Evolutionary conservation across 1,140 invertebrate genomes (phyloP).

Genomic region (Mizuhopecten yessoensis): DNA sequence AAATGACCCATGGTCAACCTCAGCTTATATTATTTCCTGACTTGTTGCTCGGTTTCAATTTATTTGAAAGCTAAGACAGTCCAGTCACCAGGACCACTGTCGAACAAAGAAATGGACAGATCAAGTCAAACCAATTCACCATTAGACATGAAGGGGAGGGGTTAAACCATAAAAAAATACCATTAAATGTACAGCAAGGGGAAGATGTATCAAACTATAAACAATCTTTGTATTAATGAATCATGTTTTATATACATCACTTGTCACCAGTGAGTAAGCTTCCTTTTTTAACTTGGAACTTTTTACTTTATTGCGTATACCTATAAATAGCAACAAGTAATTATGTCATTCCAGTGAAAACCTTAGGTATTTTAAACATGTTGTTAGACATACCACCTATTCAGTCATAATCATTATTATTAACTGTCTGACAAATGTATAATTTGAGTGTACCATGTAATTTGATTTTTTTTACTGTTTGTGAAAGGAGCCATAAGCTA

Average conservation of each 20-base stretch:
- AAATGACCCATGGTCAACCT: background rate
- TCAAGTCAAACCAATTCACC: background rate
- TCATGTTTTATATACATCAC: no score
- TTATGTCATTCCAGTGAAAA: background rate
- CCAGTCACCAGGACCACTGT: no score
- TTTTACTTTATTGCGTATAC: background rate
- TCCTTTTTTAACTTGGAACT: background rate
- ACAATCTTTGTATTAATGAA: no score
- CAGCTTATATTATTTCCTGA: constrained; percentile 3
- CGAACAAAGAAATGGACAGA: background rate
- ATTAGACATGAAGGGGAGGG: background rate
- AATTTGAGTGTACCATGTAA: no score
- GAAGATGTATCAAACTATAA: no score
- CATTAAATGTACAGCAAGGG: no score
- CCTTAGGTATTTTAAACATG: background rate
- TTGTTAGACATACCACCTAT: background rate
- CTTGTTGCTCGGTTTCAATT: background rate
- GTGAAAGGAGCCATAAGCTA: no score
- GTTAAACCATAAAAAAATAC: background rate
- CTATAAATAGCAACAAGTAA: background rate
- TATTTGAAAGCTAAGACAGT: background rate
- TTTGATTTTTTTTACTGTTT: no score
- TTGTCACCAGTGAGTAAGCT: background rate
- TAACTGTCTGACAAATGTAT: background rate
- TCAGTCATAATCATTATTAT: no score